Evolutionary conservation across 2,888 invertebrate genomes (phyloP), one percentile per base, ranked within the genome.

Genomic region (Mesoligia furuncula): DNA sequence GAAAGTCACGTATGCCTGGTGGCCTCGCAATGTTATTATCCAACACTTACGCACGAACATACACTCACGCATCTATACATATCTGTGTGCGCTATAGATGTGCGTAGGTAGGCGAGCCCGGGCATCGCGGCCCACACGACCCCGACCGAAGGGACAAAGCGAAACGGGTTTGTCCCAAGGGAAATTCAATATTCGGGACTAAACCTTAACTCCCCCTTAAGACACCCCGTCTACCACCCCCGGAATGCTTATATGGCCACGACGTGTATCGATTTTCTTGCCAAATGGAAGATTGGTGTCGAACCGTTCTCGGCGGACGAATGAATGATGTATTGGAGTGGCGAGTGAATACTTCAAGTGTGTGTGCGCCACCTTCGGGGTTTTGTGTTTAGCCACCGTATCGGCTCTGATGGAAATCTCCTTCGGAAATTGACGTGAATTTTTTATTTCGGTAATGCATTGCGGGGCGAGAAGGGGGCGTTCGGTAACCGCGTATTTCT

Each of bases 171-270:
- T 96, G 96, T 97, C 97, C 96, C 97, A 95, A 95, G 97, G 97
- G 97, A 97, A 97, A 97, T 97, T 97, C 97, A 97, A 97, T 97
- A 97, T 97, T 97, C 97, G 97, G 97, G 96, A 96, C 96, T 96
- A 96, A 96, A 96, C 96, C 96, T 95, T 96, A 96, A 95, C 96
- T 95, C 97, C 97, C 92, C 97, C 95, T 95, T 95, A 95, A 96
- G 95, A 94, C 96, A 92, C 95, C 96, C 96, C 95, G 95, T 95
- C 96, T 95, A 92, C 96, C 95, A 91, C 95, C 96, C 96, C 94
- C 94, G 94, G 95, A 96, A 97, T 97, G 97, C 97, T 96, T 97
- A 96, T 97, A 97, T 97, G 97, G 97, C 96, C 96, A 96, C 94
- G 96, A 94, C 94, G 96, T 96, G 96, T 96, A 96, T 96, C 96